Percentiles rank a stretch among this genome's conserved stretches.
Conservation (phyloP, 2,797 vertebrate genomes). For the Bradypodion ventrale region DNA sequence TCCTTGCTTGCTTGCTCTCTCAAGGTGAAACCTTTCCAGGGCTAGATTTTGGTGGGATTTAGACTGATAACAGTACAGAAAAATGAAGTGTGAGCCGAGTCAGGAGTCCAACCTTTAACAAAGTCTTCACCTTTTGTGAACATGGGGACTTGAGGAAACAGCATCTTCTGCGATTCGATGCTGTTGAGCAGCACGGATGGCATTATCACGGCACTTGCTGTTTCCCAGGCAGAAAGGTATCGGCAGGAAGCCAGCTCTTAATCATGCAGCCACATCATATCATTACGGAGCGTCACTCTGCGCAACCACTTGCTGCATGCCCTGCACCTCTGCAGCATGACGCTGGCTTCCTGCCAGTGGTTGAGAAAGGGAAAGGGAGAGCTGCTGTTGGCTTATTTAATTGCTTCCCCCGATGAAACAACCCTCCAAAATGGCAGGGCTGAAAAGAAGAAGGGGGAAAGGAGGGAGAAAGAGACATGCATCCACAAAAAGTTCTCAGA, state of each 20-base stretch:
- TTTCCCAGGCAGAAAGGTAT: slow-evolving; percentile 55
- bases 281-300: slow-evolving; percentile 56
- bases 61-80: background rate
- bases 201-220: slow-evolving; percentile 3
- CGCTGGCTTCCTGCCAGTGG: slow-evolving; percentile 71
- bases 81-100: background rate
- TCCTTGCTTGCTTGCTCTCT: background rate
- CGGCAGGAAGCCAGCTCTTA: slow-evolving; percentile 62
- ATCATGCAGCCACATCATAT: slow-evolving; percentile 45
- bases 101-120: background rate
- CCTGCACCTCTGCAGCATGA: slow-evolving; percentile 64
- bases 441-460: background rate
- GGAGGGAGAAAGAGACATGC: background rate
- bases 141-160: slow-evolving; percentile 2
- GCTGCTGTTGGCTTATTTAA: slow-evolving; percentile 66
- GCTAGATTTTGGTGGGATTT: slow-evolving; percentile 11
- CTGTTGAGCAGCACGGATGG: slow-evolving; percentile 23
- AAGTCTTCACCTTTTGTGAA: slow-evolving; percentile 10
- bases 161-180: slow-evolving; percentile 9
- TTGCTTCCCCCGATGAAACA: slow-evolving; percentile 68
- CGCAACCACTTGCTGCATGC: slow-evolving; percentile 68
- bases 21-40: slow-evolving; percentile 9
- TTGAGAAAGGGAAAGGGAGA: slow-evolving; percentile 53
- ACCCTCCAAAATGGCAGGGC: slow-evolving; percentile 10
- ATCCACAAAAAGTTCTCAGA: slow-evolving; percentile 52